These are phyloP conservation scores for Amiota minor DNA, from an alignment of 2,888 invertebrate species.

Conservation along the genomic window DNA sequence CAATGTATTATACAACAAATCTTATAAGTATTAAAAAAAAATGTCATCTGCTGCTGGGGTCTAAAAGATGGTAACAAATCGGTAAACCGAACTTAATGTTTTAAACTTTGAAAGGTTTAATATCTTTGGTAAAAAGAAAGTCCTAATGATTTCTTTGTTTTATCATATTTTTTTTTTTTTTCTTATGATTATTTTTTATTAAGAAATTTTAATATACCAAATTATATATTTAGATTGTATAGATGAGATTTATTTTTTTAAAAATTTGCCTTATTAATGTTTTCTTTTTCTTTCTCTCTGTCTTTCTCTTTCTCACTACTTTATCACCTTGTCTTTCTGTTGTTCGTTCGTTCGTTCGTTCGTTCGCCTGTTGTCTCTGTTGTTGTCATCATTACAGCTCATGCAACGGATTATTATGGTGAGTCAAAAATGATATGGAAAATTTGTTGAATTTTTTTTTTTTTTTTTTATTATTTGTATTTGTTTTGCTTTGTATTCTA, in stretches of 20 bases:
- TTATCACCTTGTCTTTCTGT: no score
- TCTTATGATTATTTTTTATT: conserved; percentile 9
- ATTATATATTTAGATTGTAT: conserved; percentile 45
- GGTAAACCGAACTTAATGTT: no score
- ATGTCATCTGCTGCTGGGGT: no score
- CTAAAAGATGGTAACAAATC: no score
- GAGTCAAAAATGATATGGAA: conserved; percentile 77
- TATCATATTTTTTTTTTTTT: conserved; percentile 30
- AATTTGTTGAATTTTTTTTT: neutral
- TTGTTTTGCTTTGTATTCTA: conserved; percentile 27
- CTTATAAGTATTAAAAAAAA: no score
- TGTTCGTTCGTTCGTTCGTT: no score
- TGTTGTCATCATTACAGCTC: conserved; percentile 78
- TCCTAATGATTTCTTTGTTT: conserved; percentile 11
- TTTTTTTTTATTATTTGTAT: conserved; percentile 46
- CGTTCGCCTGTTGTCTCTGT: no score
- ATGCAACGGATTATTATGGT: conserved; percentile 99
- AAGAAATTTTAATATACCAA: neutral
- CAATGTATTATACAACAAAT: no score
- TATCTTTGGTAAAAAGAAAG: neutral
- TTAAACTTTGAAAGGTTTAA: no score
- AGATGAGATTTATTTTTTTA: conserved; percentile 44
- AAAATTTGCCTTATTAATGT: no score
- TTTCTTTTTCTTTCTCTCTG: no score
- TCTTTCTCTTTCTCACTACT: no score